Evolutionary conservation across 37 sponge, comb jelly and placozoan genomes (phyloP), one percentile per base, ranked within the genome.

Genomic region (Spongia lamella): DNA sequence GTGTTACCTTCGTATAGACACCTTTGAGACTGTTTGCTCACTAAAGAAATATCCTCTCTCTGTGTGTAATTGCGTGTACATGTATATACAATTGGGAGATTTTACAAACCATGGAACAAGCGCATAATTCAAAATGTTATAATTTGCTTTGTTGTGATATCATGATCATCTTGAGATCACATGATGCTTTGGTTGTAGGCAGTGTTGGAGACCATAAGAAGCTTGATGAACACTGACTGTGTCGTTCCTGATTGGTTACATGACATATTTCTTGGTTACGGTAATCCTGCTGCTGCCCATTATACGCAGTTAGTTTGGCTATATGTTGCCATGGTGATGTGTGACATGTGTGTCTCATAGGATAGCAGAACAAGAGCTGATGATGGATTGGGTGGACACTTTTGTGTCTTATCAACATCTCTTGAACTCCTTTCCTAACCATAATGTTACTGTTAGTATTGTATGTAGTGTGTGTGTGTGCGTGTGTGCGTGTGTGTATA

Each of bases 211-310:
- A 92, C 99, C 36, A 98, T 95, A 15, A 60, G 99, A 3, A 88
- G 84, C 63, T 72, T 98, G 66, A 98, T 95, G 76, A 98, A 98
- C 83, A 87, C 99, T 14, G 91, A 92, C 57, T 95, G 96, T 86
- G 93, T 92, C 20, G 99, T 98, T 0, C 99, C 99, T 14, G 89
- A 83, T 34, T 97, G 98, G 98, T 60, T 97, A 0, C 98, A 97
- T 61, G 93, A 98, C 55, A 79, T 90, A 43, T 95, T 98, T 77
- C 85, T 98, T 16, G 99, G 99, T 1, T 95, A 98, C 52, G 96
- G 99, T n/a, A 91, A 95, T 39, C 96, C 99, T 6, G 81, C 75
- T 15, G 90, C 90, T 32, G 95, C 99, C 24, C 72, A 92, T 79
- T 95, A 98, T 78, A 78, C 73, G 26, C 85, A 79, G 82, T 77